A percentile compares a stretch with the other conserved stretches of the same genome.
Conservation (phyloP, 2,888 invertebrate species). For the Macrostomum cliftonense region DNA sequence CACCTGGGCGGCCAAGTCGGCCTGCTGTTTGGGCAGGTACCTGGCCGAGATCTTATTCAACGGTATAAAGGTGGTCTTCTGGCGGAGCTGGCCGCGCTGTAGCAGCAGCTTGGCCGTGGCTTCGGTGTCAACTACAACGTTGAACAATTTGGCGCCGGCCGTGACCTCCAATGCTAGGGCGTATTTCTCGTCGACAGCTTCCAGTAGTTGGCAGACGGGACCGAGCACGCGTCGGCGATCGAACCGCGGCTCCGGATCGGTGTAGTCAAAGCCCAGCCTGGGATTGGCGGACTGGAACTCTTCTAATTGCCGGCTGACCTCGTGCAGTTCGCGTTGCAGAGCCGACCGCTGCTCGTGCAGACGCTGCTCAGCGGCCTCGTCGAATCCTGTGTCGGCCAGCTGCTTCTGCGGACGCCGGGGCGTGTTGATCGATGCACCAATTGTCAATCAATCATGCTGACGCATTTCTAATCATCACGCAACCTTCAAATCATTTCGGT, state of each 20-base stretch:
- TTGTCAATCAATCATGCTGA: too few relatives aligned
- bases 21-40: slow-evolving; percentile 45
- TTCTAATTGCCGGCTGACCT: slow-evolving; percentile 10
- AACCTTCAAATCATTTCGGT: too few relatives aligned
- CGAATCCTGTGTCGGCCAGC: background rate
- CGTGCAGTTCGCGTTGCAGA: slow-evolving; percentile 7
- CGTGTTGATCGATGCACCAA: too few relatives aligned
- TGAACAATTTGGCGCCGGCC: slow-evolving; percentile 70
- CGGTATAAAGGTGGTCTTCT: slow-evolving; percentile 68
- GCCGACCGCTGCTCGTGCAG: slow-evolving; percentile 12
- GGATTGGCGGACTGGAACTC: slow-evolving; percentile 14
- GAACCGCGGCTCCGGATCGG: slow-evolving; percentile 49
- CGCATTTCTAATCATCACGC: too few relatives aligned
- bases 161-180: slow-evolving; percentile 64
- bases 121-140: slow-evolving; percentile 73
- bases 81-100: slow-evolving; percentile 57
- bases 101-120: slow-evolving; percentile 60
- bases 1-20: slow-evolving; percentile 45
- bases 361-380: slow-evolving; percentile 9
- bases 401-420: background rate
- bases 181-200: slow-evolving; percentile 50
- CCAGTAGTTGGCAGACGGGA: slow-evolving; percentile 58
- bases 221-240: slow-evolving; percentile 46
- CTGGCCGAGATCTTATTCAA: slow-evolving; percentile 61
- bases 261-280: slow-evolving; percentile 50